These are phyloP conservation scores for Anthoscopus minutus DNA, from an alignment of 2,113 vertebrate genomes.

Conservation along the genomic window DNA sequence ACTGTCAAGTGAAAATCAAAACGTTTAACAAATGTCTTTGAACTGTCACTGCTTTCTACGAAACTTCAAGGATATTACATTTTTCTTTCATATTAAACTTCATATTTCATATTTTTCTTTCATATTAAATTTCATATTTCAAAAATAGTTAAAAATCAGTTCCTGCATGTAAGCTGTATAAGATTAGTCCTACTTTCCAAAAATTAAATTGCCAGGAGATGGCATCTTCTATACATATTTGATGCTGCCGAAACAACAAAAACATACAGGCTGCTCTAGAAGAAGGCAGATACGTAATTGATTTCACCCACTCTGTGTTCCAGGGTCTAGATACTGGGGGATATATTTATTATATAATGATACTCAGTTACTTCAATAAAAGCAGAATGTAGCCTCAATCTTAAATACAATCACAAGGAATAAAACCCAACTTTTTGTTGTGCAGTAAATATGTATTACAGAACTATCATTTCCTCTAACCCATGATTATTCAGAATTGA, in stretches of 20 bases:
- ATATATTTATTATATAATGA: not conserved
- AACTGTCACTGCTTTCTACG: not conserved
- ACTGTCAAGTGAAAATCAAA: not conserved
- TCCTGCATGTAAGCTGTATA: not conserved
- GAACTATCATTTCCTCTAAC: not conserved
- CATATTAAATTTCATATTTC: not conserved
- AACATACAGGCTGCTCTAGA: not conserved
- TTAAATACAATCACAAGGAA: not conserved
- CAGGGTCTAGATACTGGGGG: not conserved
- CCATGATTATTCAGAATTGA: not conserved
- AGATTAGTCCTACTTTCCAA: not conserved
- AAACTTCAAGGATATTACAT: not conserved
- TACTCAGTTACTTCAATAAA: not conserved
- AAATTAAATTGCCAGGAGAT: slow-evolving; percentile 50
- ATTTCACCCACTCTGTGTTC: not conserved
- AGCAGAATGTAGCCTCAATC: not conserved
- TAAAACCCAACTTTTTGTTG: not conserved
- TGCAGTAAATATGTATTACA: not conserved
- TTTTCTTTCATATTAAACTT: not conserved
- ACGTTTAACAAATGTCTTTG: not conserved
- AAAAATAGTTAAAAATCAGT: not conserved
- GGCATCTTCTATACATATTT: slow-evolving; percentile 57
- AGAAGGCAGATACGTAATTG: not conserved
- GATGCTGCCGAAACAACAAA: not conserved
- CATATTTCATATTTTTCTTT: slow-evolving; percentile 13